Evolutionary conservation across 2,113 vertebrate genomes (phyloP), one percentile per base, ranked within the genome.

Genomic region (Dascyllus trimaculatus): DNA sequence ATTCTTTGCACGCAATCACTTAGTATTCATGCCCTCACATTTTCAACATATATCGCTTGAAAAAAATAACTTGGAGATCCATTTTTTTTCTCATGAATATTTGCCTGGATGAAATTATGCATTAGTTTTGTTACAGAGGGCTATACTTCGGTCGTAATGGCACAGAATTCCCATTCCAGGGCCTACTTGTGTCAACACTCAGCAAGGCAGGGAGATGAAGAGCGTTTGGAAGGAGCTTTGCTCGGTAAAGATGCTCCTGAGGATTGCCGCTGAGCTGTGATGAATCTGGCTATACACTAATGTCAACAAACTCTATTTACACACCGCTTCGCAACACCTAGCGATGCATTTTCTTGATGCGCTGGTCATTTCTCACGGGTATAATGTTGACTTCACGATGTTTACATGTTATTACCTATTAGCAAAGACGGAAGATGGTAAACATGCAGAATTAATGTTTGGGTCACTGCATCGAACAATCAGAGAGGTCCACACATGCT

Each of bases 171-270:
- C 75, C 74, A 89, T 86, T 74, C 46, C 66, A 24, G 63, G 64
- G 79, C 81, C 76, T 70, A 78, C 86, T 88, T 84, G 75, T 78
- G 81, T 80, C 75, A 58, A 81, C 75, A 35, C 62, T 60, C 56
- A 1, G 60, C 22, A 40, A 80, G 53, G 62, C 71, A 26, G 58
- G 64, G 43, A 82, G 86, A 88, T 78, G 70, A 82, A 82, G 73
- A 77, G 72, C 8, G 0, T 82, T 82, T 71, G 80, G 68, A 66
- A 24, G 66, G 64, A 58, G 79, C 29, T 57, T 25, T 75, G 86
- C 75, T 72, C 11, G 18, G 61, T 84, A 63, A 89, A 52, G 84
- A 86, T 79, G 79, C 87, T 90, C 86, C 75, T 62, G 82, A 89
- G 87, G 78, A 91, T 87, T 88, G 82, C 72, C 66, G 75, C 60